These are phyloP conservation scores for Rhynchonycteris naso DNA, from an alignment of 2,797 vertebrate genomes.

Conservation along the genomic window DNA sequence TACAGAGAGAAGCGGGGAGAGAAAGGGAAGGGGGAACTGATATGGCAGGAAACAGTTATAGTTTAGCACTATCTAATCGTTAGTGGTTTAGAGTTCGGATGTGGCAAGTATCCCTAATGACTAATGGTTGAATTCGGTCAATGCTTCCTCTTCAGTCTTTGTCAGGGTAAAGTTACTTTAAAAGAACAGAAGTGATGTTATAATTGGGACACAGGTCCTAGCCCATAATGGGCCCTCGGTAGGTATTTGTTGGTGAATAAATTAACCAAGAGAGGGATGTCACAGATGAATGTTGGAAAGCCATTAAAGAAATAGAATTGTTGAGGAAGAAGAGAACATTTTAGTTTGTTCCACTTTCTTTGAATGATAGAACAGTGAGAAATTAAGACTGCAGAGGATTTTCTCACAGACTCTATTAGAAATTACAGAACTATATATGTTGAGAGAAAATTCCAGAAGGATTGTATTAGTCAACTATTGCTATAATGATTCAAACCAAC, in stretches of 20 bases:
- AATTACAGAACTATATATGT: neutral
- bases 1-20: neutral
- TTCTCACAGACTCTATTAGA: neutral
- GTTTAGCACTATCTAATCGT: accelerated
- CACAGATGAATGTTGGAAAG: too few relatives aligned
- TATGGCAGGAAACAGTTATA: accelerated
- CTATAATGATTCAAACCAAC: neutral
- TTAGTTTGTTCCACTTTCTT: neutral
- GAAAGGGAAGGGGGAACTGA: neutral
- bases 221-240: neutral
- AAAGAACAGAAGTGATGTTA: neutral
- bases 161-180: neutral
- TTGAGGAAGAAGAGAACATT: neutral
- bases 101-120: accelerated
- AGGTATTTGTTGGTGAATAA: neutral
- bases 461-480: neutral
- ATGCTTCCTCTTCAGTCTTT: too few relatives aligned
- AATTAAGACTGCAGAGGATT: neutral
- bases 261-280: neutral
- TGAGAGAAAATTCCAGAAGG: neutral
- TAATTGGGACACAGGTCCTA: neutral
- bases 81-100: too few relatives aligned
- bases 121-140: accelerated
- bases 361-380: neutral
- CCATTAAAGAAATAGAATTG: accelerated